Conservation (phyloP, 2,797 vertebrate species). For the Chloroceryle inda region DNA sequence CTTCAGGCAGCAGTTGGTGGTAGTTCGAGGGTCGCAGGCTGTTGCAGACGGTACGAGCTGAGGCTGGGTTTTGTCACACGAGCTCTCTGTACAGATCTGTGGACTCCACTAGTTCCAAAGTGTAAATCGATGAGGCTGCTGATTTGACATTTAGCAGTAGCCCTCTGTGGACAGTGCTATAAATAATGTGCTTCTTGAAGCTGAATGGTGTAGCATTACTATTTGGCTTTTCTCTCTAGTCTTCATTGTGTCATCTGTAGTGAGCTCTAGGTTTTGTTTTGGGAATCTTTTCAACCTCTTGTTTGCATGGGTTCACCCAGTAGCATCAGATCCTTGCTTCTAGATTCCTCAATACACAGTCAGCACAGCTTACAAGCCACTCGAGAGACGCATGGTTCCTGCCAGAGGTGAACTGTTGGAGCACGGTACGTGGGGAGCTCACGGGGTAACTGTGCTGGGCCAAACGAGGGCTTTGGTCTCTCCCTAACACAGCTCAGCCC, state of each 20-base stretch:
- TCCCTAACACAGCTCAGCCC: background rate
- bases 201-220: slow-evolving; percentile 88
- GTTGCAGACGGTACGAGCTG: background rate
- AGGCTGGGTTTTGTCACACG: slow-evolving; percentile 57
- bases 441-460: background rate
- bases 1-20: slow-evolving; percentile 12
- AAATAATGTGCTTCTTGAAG: slow-evolving; percentile 84
- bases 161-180: slow-evolving; percentile 78
- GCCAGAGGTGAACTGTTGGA: background rate
- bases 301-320: slow-evolving; percentile 94
- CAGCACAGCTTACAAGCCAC: slow-evolving; percentile 89
- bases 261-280: slow-evolving; percentile 94
- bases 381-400: slow-evolving; percentile 80
- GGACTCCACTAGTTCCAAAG: slow-evolving; percentile 84
- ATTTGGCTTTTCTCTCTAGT: slow-evolving; percentile 90
- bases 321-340: slow-evolving; percentile 86
- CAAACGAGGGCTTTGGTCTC: background rate
- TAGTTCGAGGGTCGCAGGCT: background rate
- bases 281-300: slow-evolving; percentile 87
- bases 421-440: background rate
- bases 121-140: slow-evolving; percentile 79
- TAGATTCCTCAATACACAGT: slow-evolving; percentile 88
- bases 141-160: slow-evolving; percentile 83
- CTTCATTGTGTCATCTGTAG: slow-evolving; percentile 96
- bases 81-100: slow-evolving; percentile 82